A percentile compares a stretch with the other conserved stretches of the same genome.
phyloP scores from a whole-genome alignment of 2,888 invertebrate genomes.

The Protodeltote pygarga region DNA sequence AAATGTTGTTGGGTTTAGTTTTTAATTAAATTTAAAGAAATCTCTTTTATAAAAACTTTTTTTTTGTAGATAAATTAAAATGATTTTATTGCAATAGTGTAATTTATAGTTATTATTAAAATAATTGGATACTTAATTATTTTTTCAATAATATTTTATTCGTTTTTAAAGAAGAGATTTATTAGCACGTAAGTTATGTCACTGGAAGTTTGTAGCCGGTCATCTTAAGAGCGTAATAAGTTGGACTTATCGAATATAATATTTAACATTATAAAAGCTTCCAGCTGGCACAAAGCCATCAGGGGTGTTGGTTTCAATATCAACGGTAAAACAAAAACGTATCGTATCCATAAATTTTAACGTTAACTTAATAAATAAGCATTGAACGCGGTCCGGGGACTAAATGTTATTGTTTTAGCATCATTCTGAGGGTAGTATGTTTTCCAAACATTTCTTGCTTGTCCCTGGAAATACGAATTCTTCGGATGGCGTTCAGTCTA shows the following conservation, averaged over 20 bases:
- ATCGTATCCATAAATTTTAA: constrained; percentile 82
- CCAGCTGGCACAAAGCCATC: constrained; percentile 84
- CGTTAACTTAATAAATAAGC: constrained; percentile 74
- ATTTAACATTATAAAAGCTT: constrained; percentile 76
- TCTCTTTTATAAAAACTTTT: constrained; percentile 53
- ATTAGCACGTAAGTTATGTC: constrained; percentile 77
- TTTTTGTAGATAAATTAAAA: constrained; percentile 9
- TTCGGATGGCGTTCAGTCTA: constrained; percentile 80
- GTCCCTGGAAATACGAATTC: constrained; percentile 72
- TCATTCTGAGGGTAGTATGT: constrained; percentile 77
- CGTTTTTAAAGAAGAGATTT: constrained; percentile 69
- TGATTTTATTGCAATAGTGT: constrained; percentile 34
- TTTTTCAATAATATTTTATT: constrained; percentile 7
- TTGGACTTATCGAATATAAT: constrained; percentile 56
- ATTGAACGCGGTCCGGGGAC: constrained; percentile 70
- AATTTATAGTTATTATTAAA: too few species aligned
- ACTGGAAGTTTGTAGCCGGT: constrained; percentile 78
- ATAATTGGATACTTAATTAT: too few species aligned
- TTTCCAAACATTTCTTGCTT: constrained; percentile 82
- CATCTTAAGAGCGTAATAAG: constrained; percentile 44
- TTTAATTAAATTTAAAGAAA: constrained; percentile 37
- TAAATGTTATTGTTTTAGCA: constrained; percentile 76
- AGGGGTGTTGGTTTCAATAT: constrained; percentile 86
- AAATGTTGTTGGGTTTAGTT: constrained; percentile 45
- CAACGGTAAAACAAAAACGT: constrained; percentile 82